A percentile compares a stretch with the other conserved stretches of the same genome.
These are phyloP conservation scores for Typhlichthys eigenmanni DNA, from an alignment of 2,797 vertebrate genomes.

Conservation along the genomic window DNA sequence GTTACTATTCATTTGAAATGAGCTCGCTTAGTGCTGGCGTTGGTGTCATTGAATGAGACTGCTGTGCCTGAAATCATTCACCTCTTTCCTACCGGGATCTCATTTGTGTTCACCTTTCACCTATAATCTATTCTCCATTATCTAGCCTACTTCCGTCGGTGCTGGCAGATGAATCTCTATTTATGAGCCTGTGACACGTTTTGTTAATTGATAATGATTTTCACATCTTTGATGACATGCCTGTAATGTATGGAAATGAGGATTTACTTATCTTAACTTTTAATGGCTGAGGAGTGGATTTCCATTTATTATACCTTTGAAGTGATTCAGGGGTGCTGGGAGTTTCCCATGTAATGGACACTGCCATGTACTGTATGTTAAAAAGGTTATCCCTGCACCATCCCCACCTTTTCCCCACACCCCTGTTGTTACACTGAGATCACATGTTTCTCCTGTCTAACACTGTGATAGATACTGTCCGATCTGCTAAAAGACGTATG, in stretches of 20 bases:
- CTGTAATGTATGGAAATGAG: slow-evolving; percentile 6
- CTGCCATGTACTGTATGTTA: slow-evolving; percentile 21
- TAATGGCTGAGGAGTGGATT: background rate
- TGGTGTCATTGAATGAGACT: slow-evolving; percentile 13
- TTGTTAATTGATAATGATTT: slow-evolving; percentile 8
- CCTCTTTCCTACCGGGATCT: slow-evolving; percentile 42
- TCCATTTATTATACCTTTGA: background rate
- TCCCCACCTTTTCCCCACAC: slow-evolving; percentile 20
- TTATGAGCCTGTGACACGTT: slow-evolving; percentile 20
- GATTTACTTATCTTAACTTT: slow-evolving; percentile 2
- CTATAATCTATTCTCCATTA: slow-evolving; percentile 37
- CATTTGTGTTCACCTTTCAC: slow-evolving; percentile 57
- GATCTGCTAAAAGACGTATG: no score
- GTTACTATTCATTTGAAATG: slow-evolving; percentile 26
- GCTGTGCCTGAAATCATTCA: slow-evolving; percentile 39
- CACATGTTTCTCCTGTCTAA: slow-evolving; percentile 22
- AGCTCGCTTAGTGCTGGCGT: slow-evolving; percentile 29
- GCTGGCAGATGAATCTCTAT: slow-evolving; percentile 9
- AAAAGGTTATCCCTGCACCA: slow-evolving; percentile 22
- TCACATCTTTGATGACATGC: slow-evolving; percentile 8
- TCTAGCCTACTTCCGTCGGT: slow-evolving; percentile 10
- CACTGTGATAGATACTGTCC: slow-evolving; percentile 7
- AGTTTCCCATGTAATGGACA: background rate
- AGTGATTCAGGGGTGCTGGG: background rate
- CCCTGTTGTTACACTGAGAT: slow-evolving; percentile 34